Conservation (phyloP, 2,797 vertebrate genomes). For the Pristis pectinata region DNA sequence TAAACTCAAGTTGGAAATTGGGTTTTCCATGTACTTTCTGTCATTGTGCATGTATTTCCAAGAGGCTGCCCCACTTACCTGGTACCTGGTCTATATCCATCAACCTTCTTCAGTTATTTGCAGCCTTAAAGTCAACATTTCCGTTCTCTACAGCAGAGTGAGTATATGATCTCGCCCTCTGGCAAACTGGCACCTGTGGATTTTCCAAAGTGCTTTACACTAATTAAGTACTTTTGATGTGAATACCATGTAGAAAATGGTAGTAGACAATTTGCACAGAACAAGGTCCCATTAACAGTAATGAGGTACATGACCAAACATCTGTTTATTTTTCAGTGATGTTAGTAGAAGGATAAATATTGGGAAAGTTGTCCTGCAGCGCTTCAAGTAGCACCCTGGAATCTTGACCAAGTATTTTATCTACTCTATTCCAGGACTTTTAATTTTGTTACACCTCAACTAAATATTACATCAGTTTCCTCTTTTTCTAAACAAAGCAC, state of each 20-base stretch:
- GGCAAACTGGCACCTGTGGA: background rate
- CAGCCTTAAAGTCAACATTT: background rate
- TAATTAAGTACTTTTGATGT: background rate
- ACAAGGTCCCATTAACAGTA: background rate
- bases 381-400: background rate
- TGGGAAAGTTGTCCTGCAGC: background rate
- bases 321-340: background rate
- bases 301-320: background rate
- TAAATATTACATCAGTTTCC: too few species aligned
- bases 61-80: background rate
- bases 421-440: too few species aligned
- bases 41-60: background rate
- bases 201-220: background rate
- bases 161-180: background rate
- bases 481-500: too few species aligned
- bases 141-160: background rate
- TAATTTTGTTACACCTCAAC: too few species aligned
- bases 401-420: background rate
- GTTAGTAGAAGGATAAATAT: background rate
- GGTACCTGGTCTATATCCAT: background rate
- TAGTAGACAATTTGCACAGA: background rate
- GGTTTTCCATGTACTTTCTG: background rate
- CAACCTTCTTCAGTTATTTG: background rate
- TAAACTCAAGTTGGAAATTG: background rate
- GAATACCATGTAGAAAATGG: background rate